Percentiles rank a stretch among this genome's conserved stretches.
phyloP scores from a whole-genome alignment of 2,888 invertebrate species.

The Pristionchus mayeri region DNA sequence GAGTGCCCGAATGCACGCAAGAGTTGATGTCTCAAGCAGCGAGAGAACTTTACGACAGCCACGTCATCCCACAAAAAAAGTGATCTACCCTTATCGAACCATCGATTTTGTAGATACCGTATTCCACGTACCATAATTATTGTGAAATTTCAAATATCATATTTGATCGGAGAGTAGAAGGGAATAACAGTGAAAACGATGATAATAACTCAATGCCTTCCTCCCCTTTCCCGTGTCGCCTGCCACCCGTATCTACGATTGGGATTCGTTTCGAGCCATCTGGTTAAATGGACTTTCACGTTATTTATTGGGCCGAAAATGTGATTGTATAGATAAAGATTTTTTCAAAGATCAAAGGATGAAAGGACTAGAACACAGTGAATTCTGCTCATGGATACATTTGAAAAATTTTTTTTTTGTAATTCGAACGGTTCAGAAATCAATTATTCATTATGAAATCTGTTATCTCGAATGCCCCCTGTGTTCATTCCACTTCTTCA shows the following conservation, averaged over 20 bases:
- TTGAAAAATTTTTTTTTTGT: too few relatives aligned
- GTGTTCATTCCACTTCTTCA: too few relatives aligned
- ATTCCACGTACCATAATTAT: neutral
- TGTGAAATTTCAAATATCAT: neutral
- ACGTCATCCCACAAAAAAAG: neutral
- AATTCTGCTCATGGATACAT: too few relatives aligned
- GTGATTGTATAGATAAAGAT: constrained; percentile 15
- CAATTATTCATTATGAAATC: neutral
- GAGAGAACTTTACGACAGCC: constrained; percentile 63
- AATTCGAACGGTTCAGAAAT: too few relatives aligned
- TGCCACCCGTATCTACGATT: neutral
- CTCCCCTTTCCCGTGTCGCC: neutral
- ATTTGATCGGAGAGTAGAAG: neutral
- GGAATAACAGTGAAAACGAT: neutral
- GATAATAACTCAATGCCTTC: neutral
- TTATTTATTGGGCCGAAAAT: constrained; percentile 14
- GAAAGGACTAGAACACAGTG: neutral
- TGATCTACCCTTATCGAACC: neutral
- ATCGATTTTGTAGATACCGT: neutral
- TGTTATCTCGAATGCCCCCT: neutral
- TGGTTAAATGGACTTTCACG: neutral
- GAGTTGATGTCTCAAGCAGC: constrained; percentile 69
- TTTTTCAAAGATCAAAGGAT: neutral
- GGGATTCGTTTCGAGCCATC: neutral
- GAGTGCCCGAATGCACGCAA: constrained; percentile 66